These are phyloP conservation scores for Pachymerium ferrugineum DNA, from an alignment of 2,888 invertebrate species.

Conservation along the genomic window DNA sequence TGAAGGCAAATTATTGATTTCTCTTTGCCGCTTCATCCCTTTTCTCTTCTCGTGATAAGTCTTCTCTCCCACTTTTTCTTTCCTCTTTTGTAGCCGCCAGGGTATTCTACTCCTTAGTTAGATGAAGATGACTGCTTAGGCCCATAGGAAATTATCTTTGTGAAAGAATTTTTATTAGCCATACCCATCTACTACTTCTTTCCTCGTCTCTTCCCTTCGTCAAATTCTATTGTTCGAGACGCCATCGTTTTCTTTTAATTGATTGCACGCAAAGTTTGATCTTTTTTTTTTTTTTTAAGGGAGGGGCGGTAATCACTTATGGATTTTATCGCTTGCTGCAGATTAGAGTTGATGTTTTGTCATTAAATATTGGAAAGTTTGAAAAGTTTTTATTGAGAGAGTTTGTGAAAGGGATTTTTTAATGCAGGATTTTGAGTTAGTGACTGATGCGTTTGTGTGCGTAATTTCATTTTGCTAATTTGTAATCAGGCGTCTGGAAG, in stretches of 20 bases:
- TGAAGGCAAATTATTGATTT: neutral
- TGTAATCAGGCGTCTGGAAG: no score
- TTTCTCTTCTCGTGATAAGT: neutral
- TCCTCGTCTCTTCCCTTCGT: neutral
- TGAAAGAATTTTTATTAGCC: neutral
- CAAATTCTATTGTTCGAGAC: neutral
- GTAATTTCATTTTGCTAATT: no score
- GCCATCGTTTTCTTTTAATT: slow-evolving; percentile 3
- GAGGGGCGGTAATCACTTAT: neutral
- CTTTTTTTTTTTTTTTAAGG: neutral
- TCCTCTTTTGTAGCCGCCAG: neutral
- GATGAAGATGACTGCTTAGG: slow-evolving; percentile 13
- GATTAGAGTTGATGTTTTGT: neutral
- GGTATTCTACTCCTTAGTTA: neutral
- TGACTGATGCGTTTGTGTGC: no score
- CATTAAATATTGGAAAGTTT: neutral
- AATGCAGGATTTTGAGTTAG: no score
- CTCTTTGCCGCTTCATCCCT: neutral
- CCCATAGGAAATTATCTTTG: slow-evolving; percentile 13
- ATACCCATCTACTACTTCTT: no score
- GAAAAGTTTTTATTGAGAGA: no score
- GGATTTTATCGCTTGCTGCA: neutral
- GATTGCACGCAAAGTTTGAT: neutral
- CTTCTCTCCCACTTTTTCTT: neutral
- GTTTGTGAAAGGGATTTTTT: no score